These are phyloP conservation scores for Rhabdomys pumilio DNA, from an alignment of 2,797 vertebrate species.

Conservation along the genomic window DNA sequence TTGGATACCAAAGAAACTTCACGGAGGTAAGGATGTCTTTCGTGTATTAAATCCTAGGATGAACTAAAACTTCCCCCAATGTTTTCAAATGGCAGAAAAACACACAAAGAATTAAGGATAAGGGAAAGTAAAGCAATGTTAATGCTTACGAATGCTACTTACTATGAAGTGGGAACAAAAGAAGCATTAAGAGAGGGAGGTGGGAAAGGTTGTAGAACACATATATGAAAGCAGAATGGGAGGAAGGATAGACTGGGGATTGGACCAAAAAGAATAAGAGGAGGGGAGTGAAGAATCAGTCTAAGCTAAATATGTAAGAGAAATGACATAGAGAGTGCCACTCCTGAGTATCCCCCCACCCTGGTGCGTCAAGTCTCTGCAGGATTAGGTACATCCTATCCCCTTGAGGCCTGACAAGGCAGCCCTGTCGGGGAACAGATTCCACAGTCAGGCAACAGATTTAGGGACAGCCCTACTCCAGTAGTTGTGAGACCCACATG, in stretches of 20 bases:
- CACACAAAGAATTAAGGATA: background rate
- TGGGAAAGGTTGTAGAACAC: background rate
- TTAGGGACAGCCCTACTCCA: no score
- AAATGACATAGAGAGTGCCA: background rate
- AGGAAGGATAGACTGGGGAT: background rate
- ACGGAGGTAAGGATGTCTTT: background rate
- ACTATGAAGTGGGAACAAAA: background rate
- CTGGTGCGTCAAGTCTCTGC: no score
- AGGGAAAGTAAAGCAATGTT: background rate
- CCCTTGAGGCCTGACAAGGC: no score
- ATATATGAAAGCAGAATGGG: background rate
- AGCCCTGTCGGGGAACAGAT: no score
- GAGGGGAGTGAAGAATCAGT: background rate
- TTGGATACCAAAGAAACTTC: background rate
- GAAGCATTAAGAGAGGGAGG: background rate
- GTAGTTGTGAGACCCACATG: no score
- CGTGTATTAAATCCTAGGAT: constrained; percentile 4
- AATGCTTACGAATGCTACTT: background rate
- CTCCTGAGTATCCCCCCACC: no score
- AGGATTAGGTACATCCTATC: no score
- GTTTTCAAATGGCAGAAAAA: constrained; percentile 9
- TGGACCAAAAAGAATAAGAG: background rate
- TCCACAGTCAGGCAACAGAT: no score
- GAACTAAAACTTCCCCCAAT: constrained; percentile 21
- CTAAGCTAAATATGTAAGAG: background rate